Evolutionary conservation across 2,113 vertebrate species (phyloP).

Genomic region (Geococcyx californianus): DNA sequence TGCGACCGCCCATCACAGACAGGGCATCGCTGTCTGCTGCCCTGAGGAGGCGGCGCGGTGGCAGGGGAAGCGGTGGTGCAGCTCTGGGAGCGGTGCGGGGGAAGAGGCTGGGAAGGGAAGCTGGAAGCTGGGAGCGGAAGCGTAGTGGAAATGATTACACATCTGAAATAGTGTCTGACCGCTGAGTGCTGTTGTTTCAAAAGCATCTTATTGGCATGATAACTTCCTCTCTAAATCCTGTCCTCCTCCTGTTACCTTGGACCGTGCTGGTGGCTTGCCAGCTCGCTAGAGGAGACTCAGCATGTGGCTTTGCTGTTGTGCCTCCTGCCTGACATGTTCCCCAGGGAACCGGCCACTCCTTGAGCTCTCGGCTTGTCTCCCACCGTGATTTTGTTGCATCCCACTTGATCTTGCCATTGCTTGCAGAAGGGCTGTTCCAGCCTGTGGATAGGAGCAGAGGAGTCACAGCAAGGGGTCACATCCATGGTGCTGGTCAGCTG

Average conservation of each 20-base stretch:
- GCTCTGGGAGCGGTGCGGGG: neutral
- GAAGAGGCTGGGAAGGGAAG: neutral
- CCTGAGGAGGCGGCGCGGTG: neutral
- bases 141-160: neutral
- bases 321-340: neutral
- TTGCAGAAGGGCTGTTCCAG: neutral
- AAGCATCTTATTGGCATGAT: neutral
- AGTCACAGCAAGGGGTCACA: neutral
- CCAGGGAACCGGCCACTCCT: neutral
- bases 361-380: neutral
- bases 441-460: neutral
- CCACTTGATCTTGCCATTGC: accelerated
- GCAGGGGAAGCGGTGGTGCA: neutral
- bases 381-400: accelerated
- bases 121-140: neutral
- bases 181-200: neutral
- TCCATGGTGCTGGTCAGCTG: neutral
- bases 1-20: too few species aligned
- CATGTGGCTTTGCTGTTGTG: neutral
- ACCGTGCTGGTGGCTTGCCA: neutral
- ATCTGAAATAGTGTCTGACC: neutral
- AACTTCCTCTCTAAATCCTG: neutral
- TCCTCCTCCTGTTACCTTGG: neutral
- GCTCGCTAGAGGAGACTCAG: accelerated
- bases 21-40: neutral